Evolutionary conservation across 2,113 vertebrate species (phyloP), one percentile per base, ranked within the genome.

Genomic region (Cyanoliseus patagonus): DNA sequence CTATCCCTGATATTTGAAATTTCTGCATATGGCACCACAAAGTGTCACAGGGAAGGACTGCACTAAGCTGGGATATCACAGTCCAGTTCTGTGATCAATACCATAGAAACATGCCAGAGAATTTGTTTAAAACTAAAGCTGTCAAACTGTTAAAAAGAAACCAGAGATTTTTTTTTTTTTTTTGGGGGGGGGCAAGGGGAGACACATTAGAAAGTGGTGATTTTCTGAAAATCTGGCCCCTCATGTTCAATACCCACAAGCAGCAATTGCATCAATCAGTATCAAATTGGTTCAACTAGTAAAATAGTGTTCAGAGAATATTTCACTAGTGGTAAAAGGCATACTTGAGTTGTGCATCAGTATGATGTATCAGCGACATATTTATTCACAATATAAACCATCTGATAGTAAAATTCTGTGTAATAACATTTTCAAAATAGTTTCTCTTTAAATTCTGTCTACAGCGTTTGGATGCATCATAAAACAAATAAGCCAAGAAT

Each of bases 81-180:
- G 16, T 3, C 41, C 8, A 6, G 4, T 35, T 25, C 9, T 76
- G 37, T 61, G 25, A 55, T 28, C 51, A 10, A 7, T 83, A 47
- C 15, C 15, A 62, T 1, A 61, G 44, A 93, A 59, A 9, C 7
- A 2, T 24, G 18, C 11, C 35, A 31, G 18, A 92, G 27, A 86
- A 88, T 44, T 86, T 86, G 8, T 62, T 81, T 44, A 35, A 81
- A 90, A 77, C 15, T 8, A 67, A 75, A 83, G 5, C 15, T 47
- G 10, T 25, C 12, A 33, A 75, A 42, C 7, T 8, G 5, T 37
- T 78, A 74, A 88, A 78, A 81, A 67, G 7, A 4, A 70, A 63
- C 0, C 0, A 22, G 3, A 23, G 47, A 49, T 3, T 8, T 47
- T 11, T 22, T 24, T 49, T 6, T 35, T 44, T 27, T 17, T 10